Conservation (phyloP, 1,140 invertebrate genomes). For the Trichonephila clavata region DNA sequence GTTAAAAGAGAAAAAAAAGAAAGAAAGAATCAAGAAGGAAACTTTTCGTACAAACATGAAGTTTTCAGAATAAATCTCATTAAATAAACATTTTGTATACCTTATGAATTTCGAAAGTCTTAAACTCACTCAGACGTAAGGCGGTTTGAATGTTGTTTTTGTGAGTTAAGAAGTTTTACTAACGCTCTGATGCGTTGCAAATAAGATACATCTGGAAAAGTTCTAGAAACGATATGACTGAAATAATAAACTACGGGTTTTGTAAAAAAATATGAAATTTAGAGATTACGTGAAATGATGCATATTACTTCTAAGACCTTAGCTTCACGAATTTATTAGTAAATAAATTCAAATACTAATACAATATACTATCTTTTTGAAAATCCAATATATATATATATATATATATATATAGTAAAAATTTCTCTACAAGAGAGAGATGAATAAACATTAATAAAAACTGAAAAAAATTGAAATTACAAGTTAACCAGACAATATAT, state of each 20-base stretch:
- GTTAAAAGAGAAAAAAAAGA: neutral
- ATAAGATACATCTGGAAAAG: neutral
- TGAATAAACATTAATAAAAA: too few species aligned
- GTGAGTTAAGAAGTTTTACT: neutral
- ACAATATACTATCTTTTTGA: too few species aligned
- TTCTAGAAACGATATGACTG: neutral
- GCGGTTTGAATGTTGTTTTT: neutral
- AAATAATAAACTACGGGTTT: neutral
- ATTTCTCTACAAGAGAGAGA: too few species aligned
- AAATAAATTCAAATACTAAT: too few species aligned
- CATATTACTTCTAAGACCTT: too few species aligned
- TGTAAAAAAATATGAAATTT: neutral
- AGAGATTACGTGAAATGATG: too few species aligned
- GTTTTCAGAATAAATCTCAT: constrained; percentile 30
- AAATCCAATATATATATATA: too few species aligned
- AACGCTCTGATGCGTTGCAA: neutral
- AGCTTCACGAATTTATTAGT: too few species aligned
- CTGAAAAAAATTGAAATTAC: too few species aligned
- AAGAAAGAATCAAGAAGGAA: neutral
- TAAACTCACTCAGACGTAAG: neutral
- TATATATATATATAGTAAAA: too few species aligned
- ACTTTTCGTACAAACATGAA: neutral
- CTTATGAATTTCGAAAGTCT: constrained; percentile 30
- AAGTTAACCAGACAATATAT: too few species aligned
- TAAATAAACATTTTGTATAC: constrained; percentile 32